These are phyloP conservation scores for Drepana arcuata DNA, from an alignment of 1,140 invertebrate species.

Conservation along the genomic window DNA sequence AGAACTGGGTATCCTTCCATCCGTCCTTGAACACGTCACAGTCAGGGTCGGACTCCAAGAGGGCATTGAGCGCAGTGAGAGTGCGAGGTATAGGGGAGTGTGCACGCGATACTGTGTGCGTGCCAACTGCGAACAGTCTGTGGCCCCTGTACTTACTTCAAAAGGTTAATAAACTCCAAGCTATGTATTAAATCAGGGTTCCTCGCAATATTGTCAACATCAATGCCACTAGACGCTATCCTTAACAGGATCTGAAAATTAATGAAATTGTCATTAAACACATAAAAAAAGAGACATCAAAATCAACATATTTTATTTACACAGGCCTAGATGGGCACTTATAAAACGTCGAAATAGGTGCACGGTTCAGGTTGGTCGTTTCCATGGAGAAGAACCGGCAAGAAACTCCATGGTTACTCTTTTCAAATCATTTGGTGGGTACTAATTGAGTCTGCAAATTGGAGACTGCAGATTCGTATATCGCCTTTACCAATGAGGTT, in stretches of 20 bases:
- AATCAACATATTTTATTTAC: background rate
- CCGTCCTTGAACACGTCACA: background rate
- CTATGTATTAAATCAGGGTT: constrained; percentile 46
- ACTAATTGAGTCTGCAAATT: no score
- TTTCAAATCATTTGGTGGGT: no score
- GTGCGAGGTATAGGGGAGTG: background rate
- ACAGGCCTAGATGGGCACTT: no score
- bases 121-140: no score
- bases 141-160: constrained; percentile 52
- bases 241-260: constrained; percentile 46
- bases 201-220: constrained; percentile 50
- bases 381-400: no score
- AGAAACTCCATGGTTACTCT: no score
- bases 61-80: background rate
- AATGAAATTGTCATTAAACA: background rate
- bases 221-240: constrained; percentile 47
- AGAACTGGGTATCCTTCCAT: background rate
- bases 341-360: background rate
- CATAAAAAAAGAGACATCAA: background rate
- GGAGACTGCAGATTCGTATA: no score
- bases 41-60: background rate
- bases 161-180: constrained; percentile 43
- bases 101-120: background rate
- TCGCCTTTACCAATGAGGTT: no score
- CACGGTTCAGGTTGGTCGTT: background rate